Conservation (phyloP, 2,797 vertebrate genomes). For the Cyclopterus lumpus region DNA sequence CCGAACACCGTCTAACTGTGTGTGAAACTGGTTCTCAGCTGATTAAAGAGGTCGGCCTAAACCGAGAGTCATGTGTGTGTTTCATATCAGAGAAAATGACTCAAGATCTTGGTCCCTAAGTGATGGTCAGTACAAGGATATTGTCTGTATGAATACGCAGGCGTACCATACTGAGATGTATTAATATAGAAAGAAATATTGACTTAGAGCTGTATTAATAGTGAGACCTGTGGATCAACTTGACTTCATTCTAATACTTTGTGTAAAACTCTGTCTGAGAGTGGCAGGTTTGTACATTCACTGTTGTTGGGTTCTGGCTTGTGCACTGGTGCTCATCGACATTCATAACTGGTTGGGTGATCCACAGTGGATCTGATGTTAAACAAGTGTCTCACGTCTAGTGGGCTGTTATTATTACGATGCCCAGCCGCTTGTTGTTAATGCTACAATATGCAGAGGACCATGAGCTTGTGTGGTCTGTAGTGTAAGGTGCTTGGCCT, state of each 20-base stretch:
- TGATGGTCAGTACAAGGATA: conserved; percentile 64
- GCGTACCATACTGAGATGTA: conserved; percentile 57
- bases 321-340: conserved; percentile 80
- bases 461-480: conserved; percentile 74
- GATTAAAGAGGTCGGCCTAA: conserved; percentile 44
- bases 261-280: conserved; percentile 59
- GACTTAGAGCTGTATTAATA: conserved; percentile 31
- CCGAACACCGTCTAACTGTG: conserved; percentile 77
- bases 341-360: conserved; percentile 79
- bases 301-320: conserved; percentile 68
- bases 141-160: conserved; percentile 49
- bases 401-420: conserved; percentile 49
- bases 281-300: conserved; percentile 80
- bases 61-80: conserved; percentile 40
- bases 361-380: conserved; percentile 63
- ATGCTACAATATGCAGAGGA: conserved; percentile 79
- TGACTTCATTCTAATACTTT: conserved; percentile 48
- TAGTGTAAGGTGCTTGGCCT: conserved; percentile 82
- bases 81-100: conserved; percentile 50
- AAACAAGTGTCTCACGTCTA: conserved; percentile 60
- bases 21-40: conserved; percentile 52
- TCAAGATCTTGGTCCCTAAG: conserved; percentile 81
- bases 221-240: conserved; percentile 45
- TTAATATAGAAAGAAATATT: conserved; percentile 36
- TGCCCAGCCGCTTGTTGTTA: conserved; percentile 60